These are phyloP conservation scores for Scaptomyza cyrtandrae DNA, from an alignment of 2,888 invertebrate genomes.

Conservation along the genomic window DNA sequence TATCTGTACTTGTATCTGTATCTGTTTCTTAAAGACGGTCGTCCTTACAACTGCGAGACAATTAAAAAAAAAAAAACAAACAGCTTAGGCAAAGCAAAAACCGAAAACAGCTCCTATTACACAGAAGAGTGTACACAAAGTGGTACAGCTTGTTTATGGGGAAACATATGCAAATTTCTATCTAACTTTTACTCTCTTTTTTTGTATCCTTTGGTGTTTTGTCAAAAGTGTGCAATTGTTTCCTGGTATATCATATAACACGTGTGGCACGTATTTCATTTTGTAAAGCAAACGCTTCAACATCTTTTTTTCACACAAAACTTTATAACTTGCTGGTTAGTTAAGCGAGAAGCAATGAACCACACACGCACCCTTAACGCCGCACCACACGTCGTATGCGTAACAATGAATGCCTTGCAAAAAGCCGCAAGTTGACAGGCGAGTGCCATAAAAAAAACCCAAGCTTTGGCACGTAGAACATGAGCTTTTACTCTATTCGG, in stretches of 20 bases:
- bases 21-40: slow-evolving; percentile 15
- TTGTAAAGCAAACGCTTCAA: slow-evolving; percentile 30
- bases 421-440: slow-evolving; percentile 13
- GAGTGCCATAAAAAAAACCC: slow-evolving; percentile 13
- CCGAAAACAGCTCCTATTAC: slow-evolving; percentile 29
- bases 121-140: slow-evolving; percentile 1
- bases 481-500: slow-evolving; percentile 30
- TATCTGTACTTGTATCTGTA: slow-evolving; percentile 12
- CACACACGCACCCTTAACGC: slow-evolving; percentile 25
- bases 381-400: slow-evolving; percentile 51
- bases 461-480: slow-evolving; percentile 40
- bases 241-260: slow-evolving; percentile 62
- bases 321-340: slow-evolving; percentile 39
- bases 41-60: slow-evolving; percentile 53
- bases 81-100: slow-evolving; percentile 26
- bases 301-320: background rate
- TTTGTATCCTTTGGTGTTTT: slow-evolving; percentile 3
- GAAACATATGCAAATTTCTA: slow-evolving; percentile 66
- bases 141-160: slow-evolving; percentile 27
- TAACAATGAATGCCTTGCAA: slow-evolving; percentile 51
- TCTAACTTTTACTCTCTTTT: background rate
- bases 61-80: slow-evolving; percentile 65
- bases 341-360: slow-evolving; percentile 64
- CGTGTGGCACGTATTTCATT: slow-evolving; percentile 79
- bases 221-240: slow-evolving; percentile 75